A percentile compares a stretch with the other conserved stretches of the same genome.
These are phyloP conservation scores for Solenopsis fugax DNA, from an alignment of 1,140 invertebrate genomes.

Conservation along the genomic window DNA sequence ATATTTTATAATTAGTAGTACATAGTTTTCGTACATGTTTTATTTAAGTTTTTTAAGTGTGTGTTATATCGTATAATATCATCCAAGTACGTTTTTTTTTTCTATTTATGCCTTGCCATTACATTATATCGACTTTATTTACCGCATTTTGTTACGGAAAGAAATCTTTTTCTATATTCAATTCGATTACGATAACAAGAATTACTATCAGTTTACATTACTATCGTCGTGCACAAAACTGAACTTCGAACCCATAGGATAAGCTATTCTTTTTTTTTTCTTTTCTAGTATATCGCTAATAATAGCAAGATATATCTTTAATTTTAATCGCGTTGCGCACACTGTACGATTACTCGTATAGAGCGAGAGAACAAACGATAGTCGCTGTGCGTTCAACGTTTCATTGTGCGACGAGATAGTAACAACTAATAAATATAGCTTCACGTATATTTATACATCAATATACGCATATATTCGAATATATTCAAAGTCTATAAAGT, in stretches of 20 bases:
- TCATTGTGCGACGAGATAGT: not conserved
- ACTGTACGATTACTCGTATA: slow-evolving; percentile 2
- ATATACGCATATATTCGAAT: not conserved
- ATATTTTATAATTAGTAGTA: slow-evolving; percentile 50
- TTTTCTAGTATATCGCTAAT: not conserved
- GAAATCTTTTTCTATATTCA: slow-evolving; percentile 17
- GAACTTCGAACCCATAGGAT: not conserved
- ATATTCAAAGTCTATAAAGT: slow-evolving; percentile 6
- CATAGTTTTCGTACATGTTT: slow-evolving; percentile 63
- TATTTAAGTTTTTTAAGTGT: slow-evolving; percentile 61
- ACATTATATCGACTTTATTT: slow-evolving; percentile 68
- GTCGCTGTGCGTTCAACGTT: slow-evolving; percentile 36
- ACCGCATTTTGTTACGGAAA: slow-evolving; percentile 54
- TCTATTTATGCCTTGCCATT: slow-evolving; percentile 69
- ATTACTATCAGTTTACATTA: slow-evolving; percentile 6
- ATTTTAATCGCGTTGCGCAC: not conserved
- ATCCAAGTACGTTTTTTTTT: slow-evolving; percentile 52
- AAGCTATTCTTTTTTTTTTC: not conserved
- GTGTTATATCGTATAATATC: slow-evolving; percentile 52
- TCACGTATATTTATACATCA: slow-evolving; percentile 15
- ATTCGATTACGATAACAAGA: slow-evolving; percentile 1
- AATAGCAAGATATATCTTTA: slow-evolving; percentile 12
- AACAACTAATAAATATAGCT: slow-evolving; percentile 41
- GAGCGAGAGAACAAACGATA: not conserved
- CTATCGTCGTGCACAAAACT: not conserved